Percentiles rank a stretch among this genome's conserved stretches.
Conservation (phyloP, 1,140 invertebrate genomes). For the Heliconius hermathena region DNA sequence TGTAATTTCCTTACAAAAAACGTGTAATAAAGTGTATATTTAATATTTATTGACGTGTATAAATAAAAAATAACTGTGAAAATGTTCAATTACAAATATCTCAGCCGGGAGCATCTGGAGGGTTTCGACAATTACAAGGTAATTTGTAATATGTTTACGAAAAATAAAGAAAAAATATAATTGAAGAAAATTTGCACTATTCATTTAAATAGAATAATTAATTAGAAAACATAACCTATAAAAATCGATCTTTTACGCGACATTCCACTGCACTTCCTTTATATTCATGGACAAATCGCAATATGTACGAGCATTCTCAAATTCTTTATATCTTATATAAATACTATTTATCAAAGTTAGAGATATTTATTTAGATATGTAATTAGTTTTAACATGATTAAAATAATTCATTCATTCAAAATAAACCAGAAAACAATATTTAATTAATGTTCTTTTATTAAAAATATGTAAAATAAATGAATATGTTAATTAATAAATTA, state of each 20-base stretch:
- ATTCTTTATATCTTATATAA: neutral
- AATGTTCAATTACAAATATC: conserved; percentile 86
- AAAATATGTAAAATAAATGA: neutral
- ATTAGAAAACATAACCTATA: conserved; percentile 44
- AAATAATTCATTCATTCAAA: neutral
- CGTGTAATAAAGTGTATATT: conserved; percentile 8
- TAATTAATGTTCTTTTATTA: neutral
- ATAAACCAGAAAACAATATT: neutral
- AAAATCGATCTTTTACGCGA: conserved; percentile 54
- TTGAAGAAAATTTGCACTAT: neutral
- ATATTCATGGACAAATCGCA: neutral
- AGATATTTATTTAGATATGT: neutral
- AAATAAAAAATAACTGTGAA: conserved; percentile 44
- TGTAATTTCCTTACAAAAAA: conserved; percentile 16
- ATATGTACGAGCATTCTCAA: neutral
- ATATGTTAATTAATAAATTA: no score
- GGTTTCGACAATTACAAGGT: conserved; percentile 98
- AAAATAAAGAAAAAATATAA: neutral
- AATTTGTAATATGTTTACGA: conserved; percentile 44
- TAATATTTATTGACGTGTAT: neutral
- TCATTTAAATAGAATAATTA: neutral
- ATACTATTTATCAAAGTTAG: neutral
- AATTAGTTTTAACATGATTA: neutral
- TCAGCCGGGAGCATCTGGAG: conserved; percentile 89
- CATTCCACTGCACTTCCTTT: conserved; percentile 27